These are phyloP conservation scores for Xanthorhoe spadicearia DNA, from an alignment of 2,888 invertebrate species.

Conservation along the genomic window DNA sequence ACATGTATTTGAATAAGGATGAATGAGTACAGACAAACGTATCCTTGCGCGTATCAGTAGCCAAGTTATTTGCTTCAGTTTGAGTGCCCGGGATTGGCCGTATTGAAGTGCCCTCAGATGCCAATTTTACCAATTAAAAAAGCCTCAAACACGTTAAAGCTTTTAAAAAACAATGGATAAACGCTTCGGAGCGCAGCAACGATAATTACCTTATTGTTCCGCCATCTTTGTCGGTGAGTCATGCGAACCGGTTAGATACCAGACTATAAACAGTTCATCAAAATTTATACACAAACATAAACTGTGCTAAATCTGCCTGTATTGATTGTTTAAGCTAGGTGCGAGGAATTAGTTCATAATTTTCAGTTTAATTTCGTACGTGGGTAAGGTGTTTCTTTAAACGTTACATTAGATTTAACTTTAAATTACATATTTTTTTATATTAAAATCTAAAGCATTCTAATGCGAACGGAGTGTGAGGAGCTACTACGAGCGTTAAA, in stretches of 20 bases:
- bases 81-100: background rate
- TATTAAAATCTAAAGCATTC: too few relatives aligned
- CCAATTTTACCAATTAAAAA: background rate
- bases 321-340: slow-evolving; percentile 10
- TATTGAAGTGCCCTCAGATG: background rate
- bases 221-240: slow-evolving; percentile 63
- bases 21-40: background rate
- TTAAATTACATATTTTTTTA: background rate
- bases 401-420: background rate
- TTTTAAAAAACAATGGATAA: slow-evolving; percentile 44
- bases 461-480: too few relatives aligned
- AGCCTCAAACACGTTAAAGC: slow-evolving; percentile 3
- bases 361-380: background rate
- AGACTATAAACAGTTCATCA: slow-evolving; percentile 60
- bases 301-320: slow-evolving; percentile 32
- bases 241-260: slow-evolving; percentile 62
- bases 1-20: background rate
- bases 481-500: too few relatives aligned
- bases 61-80: background rate
- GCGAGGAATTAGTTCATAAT: background rate
- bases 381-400: background rate
- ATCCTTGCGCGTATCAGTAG: background rate
- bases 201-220: slow-evolving; percentile 73
- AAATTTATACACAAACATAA: slow-evolving; percentile 54
- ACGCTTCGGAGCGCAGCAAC: slow-evolving; percentile 38